Conservation (phyloP, 2,113 vertebrate species). For the Cygnus atratus region DNA sequence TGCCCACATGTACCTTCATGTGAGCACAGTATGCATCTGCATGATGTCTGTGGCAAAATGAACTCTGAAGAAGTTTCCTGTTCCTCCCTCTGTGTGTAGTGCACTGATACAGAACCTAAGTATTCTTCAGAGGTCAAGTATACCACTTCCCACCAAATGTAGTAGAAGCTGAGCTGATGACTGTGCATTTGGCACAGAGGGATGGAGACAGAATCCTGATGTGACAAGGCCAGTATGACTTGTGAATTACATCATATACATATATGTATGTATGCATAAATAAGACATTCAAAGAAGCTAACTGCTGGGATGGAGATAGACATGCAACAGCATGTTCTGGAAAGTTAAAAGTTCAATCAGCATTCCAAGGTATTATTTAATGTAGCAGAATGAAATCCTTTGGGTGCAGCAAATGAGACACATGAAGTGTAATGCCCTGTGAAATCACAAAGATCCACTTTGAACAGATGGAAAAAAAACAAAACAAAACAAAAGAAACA, state of each 20-base stretch:
- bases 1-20: background rate
- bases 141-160: background rate
- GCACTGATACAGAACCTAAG: too few relatives aligned
- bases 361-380: constrained; percentile 68
- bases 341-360: constrained; percentile 36
- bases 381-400: constrained; percentile 75
- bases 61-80: background rate
- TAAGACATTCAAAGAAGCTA: background rate
- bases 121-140: background rate
- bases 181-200: background rate
- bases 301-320: background rate
- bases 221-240: background rate
- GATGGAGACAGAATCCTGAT: background rate
- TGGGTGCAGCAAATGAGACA: constrained; percentile 79
- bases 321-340: background rate
- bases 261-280: background rate
- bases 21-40: background rate
- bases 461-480: constrained; percentile 38
- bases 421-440: constrained; percentile 84
- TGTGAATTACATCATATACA: background rate
- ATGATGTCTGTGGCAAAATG: background rate
- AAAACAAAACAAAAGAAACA: background rate
- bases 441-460: constrained; percentile 78
- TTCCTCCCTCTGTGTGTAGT: background rate
- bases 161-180: background rate